phyloP scores from a whole-genome alignment of 2,888 invertebrate species.

The Perithous albicinctus region DNA sequence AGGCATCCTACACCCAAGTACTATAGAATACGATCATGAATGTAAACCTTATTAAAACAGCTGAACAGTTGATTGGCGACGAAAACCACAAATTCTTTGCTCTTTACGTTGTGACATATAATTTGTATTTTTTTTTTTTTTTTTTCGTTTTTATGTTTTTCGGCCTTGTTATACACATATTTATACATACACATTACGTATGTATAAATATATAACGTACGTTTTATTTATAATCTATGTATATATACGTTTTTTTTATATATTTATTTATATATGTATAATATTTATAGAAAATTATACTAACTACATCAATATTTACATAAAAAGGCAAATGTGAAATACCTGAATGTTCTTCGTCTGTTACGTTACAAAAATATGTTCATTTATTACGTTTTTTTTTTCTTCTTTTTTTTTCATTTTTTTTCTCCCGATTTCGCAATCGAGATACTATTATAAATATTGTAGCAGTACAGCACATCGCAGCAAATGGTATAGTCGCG shows the following conservation, averaged over 20 bases:
- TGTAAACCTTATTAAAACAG: slow-evolving; percentile 73
- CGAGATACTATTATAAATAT: slow-evolving; percentile 76
- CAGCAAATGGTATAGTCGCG: slow-evolving; percentile 75
- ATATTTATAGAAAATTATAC: slow-evolving; percentile 83
- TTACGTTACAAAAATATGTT: slow-evolving; percentile 82
- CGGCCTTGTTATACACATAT: slow-evolving; percentile 50
- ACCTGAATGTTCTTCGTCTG: slow-evolving; percentile 79
- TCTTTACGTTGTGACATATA: slow-evolving; percentile 74
- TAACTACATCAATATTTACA: slow-evolving; percentile 84
- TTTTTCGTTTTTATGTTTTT: slow-evolving; percentile 59
- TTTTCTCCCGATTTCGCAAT: slow-evolving; percentile 70
- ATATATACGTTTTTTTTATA: slow-evolving; percentile 70
- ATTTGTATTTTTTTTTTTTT: slow-evolving; percentile 70
- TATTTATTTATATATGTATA: slow-evolving; percentile 71
- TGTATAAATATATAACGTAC: slow-evolving; percentile 48
- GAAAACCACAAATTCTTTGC: slow-evolving; percentile 71
- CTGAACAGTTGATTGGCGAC: slow-evolving; percentile 60
- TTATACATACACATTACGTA: slow-evolving; percentile 58
- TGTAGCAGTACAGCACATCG: slow-evolving; percentile 76
- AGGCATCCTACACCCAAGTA: slow-evolving; percentile 82
- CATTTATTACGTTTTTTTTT: slow-evolving; percentile 65
- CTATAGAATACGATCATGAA: slow-evolving; percentile 76
- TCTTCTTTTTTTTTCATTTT: slow-evolving; percentile 73
- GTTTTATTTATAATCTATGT: slow-evolving; percentile 61
- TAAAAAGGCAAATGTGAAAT: slow-evolving; percentile 84